Evolutionary conservation across 1,140 invertebrate genomes (phyloP), one percentile per base, ranked within the genome.

Genomic region (Rhyzopertha dominica): DNA sequence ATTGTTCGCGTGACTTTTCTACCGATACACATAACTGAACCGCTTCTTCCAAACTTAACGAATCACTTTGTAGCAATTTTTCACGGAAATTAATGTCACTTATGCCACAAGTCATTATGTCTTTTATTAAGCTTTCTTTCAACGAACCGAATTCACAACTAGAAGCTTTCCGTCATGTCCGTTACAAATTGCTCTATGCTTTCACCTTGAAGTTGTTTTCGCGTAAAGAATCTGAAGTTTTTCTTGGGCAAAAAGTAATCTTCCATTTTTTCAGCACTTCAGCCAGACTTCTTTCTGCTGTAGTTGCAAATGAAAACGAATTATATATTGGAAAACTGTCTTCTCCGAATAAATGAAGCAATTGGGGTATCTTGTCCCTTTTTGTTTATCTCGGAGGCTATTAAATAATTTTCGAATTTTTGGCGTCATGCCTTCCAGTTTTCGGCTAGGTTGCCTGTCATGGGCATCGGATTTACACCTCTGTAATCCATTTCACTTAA

Each of bases 251-350:
- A 31, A 34, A 56, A 57, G 29, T 57, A 43, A 16, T 46, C 36
- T 25, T 56, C 23, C 58, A 58, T 45, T 56, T 58, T 13, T 46
- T 22, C 16, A 49, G 32, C 17, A 58, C 23, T 22, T 39, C 13
- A 8, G 28, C 20, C 4, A 54, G 20, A 42, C 55, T 53, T 39
- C 61, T 51, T 24, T 51, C 55, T 35, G 63, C 48, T 1, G 43
- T 50, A 9, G 52, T 48, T 7, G 18, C 37, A 30, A 67, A 45
- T 34, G 19, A 31, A 44, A 67, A 64, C 0, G 59, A 60, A 39
- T 62, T 54, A 40, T 44, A 67, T 31, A 62, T 61, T 20, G 60
- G 43, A 8, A 65, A 28, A 1, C 50, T 55, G 39, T 63, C 57
- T 17, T 65, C 57, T 18, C 61, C 63, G n/a, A 64, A 53, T 0